phyloP scores from a whole-genome alignment of 1,140 invertebrate species.

The Cataglyphis hispanica region DNA sequence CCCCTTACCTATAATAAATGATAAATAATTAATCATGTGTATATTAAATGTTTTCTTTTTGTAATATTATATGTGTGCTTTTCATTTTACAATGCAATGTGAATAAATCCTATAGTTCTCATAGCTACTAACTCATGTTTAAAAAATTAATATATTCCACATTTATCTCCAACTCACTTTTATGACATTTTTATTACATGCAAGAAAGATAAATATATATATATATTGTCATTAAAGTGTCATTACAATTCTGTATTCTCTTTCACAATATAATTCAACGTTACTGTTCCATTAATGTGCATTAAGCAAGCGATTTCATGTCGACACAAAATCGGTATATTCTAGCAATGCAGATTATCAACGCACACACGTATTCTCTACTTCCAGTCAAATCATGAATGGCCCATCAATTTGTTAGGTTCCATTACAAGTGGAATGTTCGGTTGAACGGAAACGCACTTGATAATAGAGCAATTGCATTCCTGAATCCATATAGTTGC shows the following conservation, averaged over 20 bases:
- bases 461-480: constrained; percentile 6
- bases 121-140: not conserved
- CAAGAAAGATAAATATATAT: constrained; percentile 14
- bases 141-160: not conserved
- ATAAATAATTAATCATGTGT: constrained; percentile 16
- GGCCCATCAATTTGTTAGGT: constrained; percentile 62
- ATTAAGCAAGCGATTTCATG: constrained; percentile 17
- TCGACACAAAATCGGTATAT: constrained; percentile 33
- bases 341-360: constrained; percentile 64
- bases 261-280: not conserved
- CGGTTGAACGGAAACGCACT: not conserved
- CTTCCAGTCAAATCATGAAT: constrained; percentile 59
- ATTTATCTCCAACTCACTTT: not conserved
- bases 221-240: not conserved
- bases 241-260: not conserved
- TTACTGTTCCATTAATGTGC: not conserved
- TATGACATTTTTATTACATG: not conserved
- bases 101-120: not conserved
- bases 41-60: constrained; percentile 21
- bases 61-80: not conserved
- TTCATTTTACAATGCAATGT: not conserved
- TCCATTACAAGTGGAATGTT: constrained; percentile 23
- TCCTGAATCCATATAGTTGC: not conserved
- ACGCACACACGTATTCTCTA: not conserved
- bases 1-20: not conserved